A percentile compares a stretch with the other conserved stretches of the same genome.
Evolutionary conservation across 2,888 invertebrate species (phyloP).

Genomic region (Drosophila cracens): DNA sequence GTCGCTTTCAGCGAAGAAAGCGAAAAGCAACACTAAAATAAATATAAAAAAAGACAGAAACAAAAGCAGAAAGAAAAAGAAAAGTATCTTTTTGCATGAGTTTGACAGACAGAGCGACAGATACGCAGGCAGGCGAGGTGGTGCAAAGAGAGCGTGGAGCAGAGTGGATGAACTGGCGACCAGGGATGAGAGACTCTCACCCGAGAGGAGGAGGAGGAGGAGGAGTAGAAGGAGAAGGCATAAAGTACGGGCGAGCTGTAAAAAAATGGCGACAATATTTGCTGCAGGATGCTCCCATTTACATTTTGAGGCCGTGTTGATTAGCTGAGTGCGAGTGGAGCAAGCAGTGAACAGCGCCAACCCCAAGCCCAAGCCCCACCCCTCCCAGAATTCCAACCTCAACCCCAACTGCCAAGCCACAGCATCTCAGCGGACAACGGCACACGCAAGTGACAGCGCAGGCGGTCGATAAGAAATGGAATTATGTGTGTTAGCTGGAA

Average conservation of each 20-base stretch:
- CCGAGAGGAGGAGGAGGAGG: neutral
- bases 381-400: neutral
- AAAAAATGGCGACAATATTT: slow-evolving; percentile 83
- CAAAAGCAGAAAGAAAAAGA: slow-evolving; percentile 47
- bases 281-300: slow-evolving; percentile 75
- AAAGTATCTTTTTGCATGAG: slow-evolving; percentile 71
- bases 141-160: slow-evolving; percentile 10
- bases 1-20: slow-evolving; percentile 52
- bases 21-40: slow-evolving; percentile 53
- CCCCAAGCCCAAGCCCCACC: slow-evolving; percentile 6
- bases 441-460: slow-evolving; percentile 62
- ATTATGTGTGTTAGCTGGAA: slow-evolving; percentile 43
- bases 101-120: slow-evolving; percentile 70
- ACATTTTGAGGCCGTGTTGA: slow-evolving; percentile 77
- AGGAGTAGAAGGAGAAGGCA: neutral
- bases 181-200: slow-evolving; percentile 27
- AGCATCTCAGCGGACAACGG: slow-evolving; percentile 34
- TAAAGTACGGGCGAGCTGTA: neutral
- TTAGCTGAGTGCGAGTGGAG: slow-evolving; percentile 68
- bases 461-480: slow-evolving; percentile 69
- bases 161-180: slow-evolving; percentile 44
- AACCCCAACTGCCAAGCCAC: slow-evolving; percentile 10
- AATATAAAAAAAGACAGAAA: slow-evolving; percentile 38
- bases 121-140: slow-evolving; percentile 41
- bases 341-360: neutral